A percentile compares a stretch with the other conserved stretches of the same genome.
phyloP scores from a whole-genome alignment of 2,888 invertebrate species.

The Oeneis ivallda region DNA sequence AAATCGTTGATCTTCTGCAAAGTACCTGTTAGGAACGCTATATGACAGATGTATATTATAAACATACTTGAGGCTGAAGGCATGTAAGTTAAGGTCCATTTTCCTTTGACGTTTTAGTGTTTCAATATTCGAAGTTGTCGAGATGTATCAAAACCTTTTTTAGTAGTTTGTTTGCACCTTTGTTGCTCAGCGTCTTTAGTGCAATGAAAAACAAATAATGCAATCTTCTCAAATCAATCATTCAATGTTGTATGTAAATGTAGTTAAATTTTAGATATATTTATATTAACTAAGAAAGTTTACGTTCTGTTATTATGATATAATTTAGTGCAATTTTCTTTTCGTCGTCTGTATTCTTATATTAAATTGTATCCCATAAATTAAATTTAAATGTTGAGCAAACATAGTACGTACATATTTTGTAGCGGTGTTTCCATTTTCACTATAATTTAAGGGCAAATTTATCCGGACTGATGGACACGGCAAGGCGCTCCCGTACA shows the following conservation, averaged over 20 bases:
- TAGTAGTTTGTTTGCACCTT: too few species aligned
- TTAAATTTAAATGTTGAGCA: constrained; percentile 45
- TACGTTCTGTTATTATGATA: constrained; percentile 52
- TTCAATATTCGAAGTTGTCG: too few species aligned
- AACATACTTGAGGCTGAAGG: too few species aligned
- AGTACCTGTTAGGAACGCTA: too few species aligned
- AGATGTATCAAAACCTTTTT: too few species aligned
- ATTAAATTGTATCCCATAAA: too few species aligned
- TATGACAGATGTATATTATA: too few species aligned
- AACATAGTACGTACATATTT: constrained; percentile 50
- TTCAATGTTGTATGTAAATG: constrained; percentile 35
- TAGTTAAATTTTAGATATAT: constrained; percentile 37
- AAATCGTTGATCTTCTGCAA: too few species aligned
- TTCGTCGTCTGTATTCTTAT: constrained; percentile 39
- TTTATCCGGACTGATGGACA: background rate
- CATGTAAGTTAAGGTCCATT: too few species aligned
- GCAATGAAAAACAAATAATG: constrained; percentile 14
- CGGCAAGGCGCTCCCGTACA: too few species aligned
- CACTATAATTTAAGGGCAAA: constrained; percentile 46
- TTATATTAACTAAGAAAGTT: constrained; percentile 47
- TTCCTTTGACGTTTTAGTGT: too few species aligned
- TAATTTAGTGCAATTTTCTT: constrained; percentile 54
- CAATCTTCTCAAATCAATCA: constrained; percentile 16
- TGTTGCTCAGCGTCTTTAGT: too few species aligned
- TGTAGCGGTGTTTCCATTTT: constrained; percentile 60